Percentiles rank a stretch among this genome's conserved stretches.
Conservation (phyloP, 2,888 invertebrate species). For the Drosophila borealis region DNA sequence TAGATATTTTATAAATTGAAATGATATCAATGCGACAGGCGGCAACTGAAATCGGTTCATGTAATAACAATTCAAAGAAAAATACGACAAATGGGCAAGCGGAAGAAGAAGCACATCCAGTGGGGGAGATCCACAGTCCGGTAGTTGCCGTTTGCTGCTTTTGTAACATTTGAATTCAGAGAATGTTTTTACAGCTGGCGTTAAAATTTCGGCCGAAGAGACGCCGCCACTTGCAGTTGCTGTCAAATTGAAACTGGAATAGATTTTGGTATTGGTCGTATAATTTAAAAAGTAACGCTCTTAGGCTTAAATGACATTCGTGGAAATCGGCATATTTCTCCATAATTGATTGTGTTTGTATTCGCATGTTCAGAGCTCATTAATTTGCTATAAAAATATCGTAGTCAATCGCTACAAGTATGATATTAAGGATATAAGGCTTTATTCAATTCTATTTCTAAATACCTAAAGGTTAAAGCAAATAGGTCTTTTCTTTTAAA, state of each 20-base stretch:
- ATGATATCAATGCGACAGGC: conserved; percentile 45
- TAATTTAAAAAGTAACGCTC: conserved; percentile 1
- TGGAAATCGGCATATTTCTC: conserved; percentile 14
- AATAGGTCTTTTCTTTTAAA: no score
- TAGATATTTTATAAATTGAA: conserved; percentile 53
- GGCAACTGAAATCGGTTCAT: conserved; percentile 54
- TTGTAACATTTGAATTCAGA: conserved; percentile 56
- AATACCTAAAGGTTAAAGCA: no score
- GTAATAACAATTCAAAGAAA: conserved; percentile 53
- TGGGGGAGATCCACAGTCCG: neutral
- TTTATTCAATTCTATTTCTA: no score
- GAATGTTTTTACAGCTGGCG: conserved; percentile 70
- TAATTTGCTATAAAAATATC: no score
- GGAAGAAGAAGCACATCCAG: neutral
- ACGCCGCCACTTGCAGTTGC: conserved; percentile 19
- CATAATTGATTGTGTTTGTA: neutral
- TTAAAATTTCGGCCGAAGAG: conserved; percentile 10
- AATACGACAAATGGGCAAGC: conserved; percentile 40
- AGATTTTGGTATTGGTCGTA: neutral
- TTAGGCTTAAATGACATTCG: conserved; percentile 23
- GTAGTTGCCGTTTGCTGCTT: conserved; percentile 11
- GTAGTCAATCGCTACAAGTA: no score
- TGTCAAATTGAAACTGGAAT: conserved; percentile 11
- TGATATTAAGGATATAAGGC: no score
- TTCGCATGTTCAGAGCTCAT: no score